Percentiles rank a stretch among this genome's conserved stretches.
Conservation (phyloP, 2,797 vertebrate genomes). For the Aulostomus chinensis region DNA sequence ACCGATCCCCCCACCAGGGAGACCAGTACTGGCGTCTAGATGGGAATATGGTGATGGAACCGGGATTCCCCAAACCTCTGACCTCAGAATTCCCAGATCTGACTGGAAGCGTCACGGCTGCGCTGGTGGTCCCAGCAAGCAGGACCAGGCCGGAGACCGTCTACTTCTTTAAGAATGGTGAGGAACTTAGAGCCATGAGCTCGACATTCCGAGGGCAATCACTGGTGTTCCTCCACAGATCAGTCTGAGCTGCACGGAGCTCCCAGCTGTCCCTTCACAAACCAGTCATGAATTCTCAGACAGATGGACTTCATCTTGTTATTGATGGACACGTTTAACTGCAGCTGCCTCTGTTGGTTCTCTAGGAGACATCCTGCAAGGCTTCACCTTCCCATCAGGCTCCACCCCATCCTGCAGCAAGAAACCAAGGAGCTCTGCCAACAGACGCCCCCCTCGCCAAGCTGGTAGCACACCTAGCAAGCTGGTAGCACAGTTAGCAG, state of each 20-base stretch:
- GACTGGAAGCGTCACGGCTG: conserved; percentile 82
- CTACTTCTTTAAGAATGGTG: conserved; percentile 91
- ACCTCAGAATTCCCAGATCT: conserved; percentile 87
- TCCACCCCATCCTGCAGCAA: conserved; percentile 67
- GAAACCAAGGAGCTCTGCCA: conserved; percentile 28
- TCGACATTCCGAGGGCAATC: too few relatives aligned
- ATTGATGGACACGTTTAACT: not conserved
- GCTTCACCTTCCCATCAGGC: conserved; percentile 82
- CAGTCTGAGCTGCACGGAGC: too few relatives aligned
- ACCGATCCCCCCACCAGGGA: conserved; percentile 75
- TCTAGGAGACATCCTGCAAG: conserved; percentile 85
- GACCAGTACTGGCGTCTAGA: conserved; percentile 88
- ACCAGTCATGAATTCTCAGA: too few relatives aligned
- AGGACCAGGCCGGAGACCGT: conserved; percentile 82
- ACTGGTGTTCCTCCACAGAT: too few relatives aligned
- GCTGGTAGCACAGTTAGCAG: too few relatives aligned
- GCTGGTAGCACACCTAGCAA: conserved; percentile 38
- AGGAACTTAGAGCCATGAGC: not conserved
- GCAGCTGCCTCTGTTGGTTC: not conserved
- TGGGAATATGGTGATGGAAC: conserved; percentile 82
- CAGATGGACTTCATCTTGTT: not conserved
- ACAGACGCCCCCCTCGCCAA: conserved; percentile 11
- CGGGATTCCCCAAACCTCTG: conserved; percentile 86
- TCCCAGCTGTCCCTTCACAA: too few relatives aligned
- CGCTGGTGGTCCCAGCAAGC: conserved; percentile 82